Percentiles rank a stretch among this genome's conserved stretches.
phyloP scores from a whole-genome alignment of 2,113 vertebrate species.

The Odocoileus hemionus region DNA sequence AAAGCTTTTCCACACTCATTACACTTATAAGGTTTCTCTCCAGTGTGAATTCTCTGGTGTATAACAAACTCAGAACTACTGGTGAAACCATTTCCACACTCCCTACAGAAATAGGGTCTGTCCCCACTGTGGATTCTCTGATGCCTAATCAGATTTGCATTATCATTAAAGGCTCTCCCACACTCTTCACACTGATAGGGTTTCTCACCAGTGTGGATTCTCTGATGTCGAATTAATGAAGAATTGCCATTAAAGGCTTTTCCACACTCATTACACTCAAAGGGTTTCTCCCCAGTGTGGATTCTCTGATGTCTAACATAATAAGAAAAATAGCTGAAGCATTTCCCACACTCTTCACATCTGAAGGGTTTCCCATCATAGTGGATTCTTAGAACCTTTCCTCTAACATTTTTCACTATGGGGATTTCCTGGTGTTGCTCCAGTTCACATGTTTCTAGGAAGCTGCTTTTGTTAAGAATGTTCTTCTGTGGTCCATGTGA shows the following conservation, averaged over 20 bases:
- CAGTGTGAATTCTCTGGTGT: slow-evolving; percentile 48
- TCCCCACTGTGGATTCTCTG: slow-evolving; percentile 47
- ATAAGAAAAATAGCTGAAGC: slow-evolving; percentile 34
- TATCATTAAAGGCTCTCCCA: slow-evolving; percentile 48
- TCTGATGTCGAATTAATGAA: slow-evolving; percentile 34
- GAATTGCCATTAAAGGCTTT: slow-evolving; percentile 48
- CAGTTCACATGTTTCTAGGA: not conserved
- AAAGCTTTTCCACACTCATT: slow-evolving; percentile 41
- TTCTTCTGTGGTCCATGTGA: not conserved
- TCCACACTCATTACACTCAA: slow-evolving; percentile 37
- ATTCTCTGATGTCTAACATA: slow-evolving; percentile 44
- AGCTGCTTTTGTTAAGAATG: not conserved
- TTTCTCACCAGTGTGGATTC: slow-evolving; percentile 42
- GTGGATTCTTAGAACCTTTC: not conserved
- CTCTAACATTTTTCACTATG: not conserved
- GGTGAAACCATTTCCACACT: slow-evolving; percentile 31
- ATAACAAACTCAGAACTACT: slow-evolving; percentile 37
- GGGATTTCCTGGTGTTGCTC: not conserved
- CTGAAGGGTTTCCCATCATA: not conserved
- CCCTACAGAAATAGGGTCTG: not conserved
- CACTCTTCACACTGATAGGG: slow-evolving; percentile 33
- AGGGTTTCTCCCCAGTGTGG: slow-evolving; percentile 45
- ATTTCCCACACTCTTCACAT: slow-evolving; percentile 36
- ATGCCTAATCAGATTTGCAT: slow-evolving; percentile 18
- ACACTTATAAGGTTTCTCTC: slow-evolving; percentile 51